phyloP scores from a whole-genome alignment of 1,140 invertebrate species.

The Pseudomyrmex pallidus region DNA sequence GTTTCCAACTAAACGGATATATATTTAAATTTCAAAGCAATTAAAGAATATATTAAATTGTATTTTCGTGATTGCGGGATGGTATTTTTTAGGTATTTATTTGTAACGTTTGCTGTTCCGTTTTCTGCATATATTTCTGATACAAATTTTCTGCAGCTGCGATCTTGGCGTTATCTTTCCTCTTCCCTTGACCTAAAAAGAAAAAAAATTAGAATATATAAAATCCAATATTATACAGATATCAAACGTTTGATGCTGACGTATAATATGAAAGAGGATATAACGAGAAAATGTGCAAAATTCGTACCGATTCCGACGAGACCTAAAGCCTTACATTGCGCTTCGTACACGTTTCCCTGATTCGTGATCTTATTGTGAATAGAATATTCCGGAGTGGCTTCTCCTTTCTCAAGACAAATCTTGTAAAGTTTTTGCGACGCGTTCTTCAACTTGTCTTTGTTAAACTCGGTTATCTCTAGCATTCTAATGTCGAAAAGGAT shows the following conservation, averaged over 20 bases:
- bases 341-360: constrained; percentile 46
- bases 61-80: neutral
- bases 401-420: constrained; percentile 63
- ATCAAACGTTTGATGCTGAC: neutral
- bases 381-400: constrained; percentile 59
- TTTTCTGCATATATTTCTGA: constrained; percentile 35
- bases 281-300: neutral
- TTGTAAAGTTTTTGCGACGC: constrained; percentile 67
- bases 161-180: constrained; percentile 61
- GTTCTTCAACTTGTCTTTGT: constrained; percentile 48
- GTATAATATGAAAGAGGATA: neutral
- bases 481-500: constrained; percentile 51
- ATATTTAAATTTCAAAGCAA: constrained; percentile 21
- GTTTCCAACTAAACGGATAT: no score
- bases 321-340: constrained; percentile 64
- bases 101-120: neutral
- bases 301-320: constrained; percentile 15
- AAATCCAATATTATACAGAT: neutral
- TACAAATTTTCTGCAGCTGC: constrained; percentile 68
- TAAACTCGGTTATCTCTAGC: constrained; percentile 58
- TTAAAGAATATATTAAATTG: neutral
- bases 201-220: constrained; percentile 11
- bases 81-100: neutral
- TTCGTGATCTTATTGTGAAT: constrained; percentile 2
- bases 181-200: constrained; percentile 58